Conservation (phyloP, 2,888 invertebrate species). For the Oeneis ivallda region DNA sequence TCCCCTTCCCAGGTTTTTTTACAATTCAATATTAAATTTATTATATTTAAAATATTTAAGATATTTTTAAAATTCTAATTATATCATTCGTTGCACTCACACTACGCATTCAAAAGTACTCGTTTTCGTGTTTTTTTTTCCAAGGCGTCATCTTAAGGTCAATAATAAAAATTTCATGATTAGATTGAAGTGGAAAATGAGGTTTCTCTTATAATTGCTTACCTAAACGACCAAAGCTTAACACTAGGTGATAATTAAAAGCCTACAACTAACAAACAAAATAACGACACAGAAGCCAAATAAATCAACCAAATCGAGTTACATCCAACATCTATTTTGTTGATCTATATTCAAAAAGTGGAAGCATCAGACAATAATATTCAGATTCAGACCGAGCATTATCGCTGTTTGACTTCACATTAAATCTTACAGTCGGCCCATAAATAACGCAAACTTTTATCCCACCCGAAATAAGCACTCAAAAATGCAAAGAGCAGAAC, state of each 20-base stretch:
- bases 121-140: too few relatives aligned
- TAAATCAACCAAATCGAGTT: slow-evolving; percentile 26
- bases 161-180: too few relatives aligned
- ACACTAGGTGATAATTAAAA: neutral
- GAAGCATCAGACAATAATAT: slow-evolving; percentile 56
- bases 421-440: slow-evolving; percentile 77
- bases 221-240: neutral
- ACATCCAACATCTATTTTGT: slow-evolving; percentile 26
- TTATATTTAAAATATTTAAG: too few relatives aligned
- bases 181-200: too few relatives aligned
- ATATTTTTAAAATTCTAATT: too few relatives aligned
- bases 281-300: neutral
- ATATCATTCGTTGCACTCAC: too few relatives aligned
- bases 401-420: slow-evolving; percentile 81
- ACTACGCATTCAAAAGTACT: too few relatives aligned
- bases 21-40: too few relatives aligned
- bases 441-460: slow-evolving; percentile 81
- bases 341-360: slow-evolving; percentile 27
- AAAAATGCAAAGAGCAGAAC: slow-evolving; percentile 82
- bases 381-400: slow-evolving; percentile 69
- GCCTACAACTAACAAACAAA: neutral
- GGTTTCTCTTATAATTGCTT: too few relatives aligned
- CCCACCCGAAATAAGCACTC: slow-evolving; percentile 81
- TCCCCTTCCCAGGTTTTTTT: too few relatives aligned
- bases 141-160: too few relatives aligned